These are phyloP conservation scores for Astyanax mexicanus DNA, from an alignment of 2,797 vertebrate genomes.

Conservation along the genomic window DNA sequence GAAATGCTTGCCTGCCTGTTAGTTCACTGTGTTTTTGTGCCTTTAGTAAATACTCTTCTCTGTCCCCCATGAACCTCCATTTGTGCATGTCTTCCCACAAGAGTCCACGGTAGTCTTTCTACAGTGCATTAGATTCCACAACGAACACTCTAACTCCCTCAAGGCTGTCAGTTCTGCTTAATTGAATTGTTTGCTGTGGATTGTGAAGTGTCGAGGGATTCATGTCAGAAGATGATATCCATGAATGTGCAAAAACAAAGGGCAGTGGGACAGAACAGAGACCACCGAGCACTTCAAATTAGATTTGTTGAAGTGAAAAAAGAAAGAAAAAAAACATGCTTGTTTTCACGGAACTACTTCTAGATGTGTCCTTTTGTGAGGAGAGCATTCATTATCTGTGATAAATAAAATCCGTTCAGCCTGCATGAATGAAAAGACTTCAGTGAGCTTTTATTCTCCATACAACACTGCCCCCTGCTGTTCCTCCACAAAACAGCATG, in stretches of 20 bases:
- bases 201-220: slow-evolving; percentile 42
- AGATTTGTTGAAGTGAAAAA: slow-evolving; percentile 1
- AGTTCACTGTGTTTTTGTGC: slow-evolving; percentile 13
- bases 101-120: slow-evolving; percentile 32
- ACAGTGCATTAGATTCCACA: slow-evolving; percentile 32
- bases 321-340: not conserved
- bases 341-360: too few species aligned
- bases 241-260: not conserved
- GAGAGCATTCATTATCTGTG: slow-evolving; percentile 46
- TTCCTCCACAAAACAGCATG: not conserved
- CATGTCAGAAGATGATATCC: slow-evolving; percentile 27
- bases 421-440: not conserved
- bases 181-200: slow-evolving; percentile 53
- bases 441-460: slow-evolving; percentile 25
- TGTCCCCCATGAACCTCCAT: slow-evolving; percentile 33
- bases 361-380: slow-evolving; percentile 13
- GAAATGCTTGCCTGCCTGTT: slow-evolving; percentile 24
- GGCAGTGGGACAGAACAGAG: slow-evolving; percentile 4
- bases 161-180: slow-evolving; percentile 49
- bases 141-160: slow-evolving; percentile 14
- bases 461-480: slow-evolving; percentile 67
- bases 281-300: not conserved
- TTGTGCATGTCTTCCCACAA: slow-evolving; percentile 33
- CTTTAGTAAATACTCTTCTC: not conserved
- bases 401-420: slow-evolving; percentile 24